Percentiles rank a stretch among this genome's conserved stretches.
phyloP scores from a whole-genome alignment of 2,888 invertebrate species.

The Lithosia quadra region DNA sequence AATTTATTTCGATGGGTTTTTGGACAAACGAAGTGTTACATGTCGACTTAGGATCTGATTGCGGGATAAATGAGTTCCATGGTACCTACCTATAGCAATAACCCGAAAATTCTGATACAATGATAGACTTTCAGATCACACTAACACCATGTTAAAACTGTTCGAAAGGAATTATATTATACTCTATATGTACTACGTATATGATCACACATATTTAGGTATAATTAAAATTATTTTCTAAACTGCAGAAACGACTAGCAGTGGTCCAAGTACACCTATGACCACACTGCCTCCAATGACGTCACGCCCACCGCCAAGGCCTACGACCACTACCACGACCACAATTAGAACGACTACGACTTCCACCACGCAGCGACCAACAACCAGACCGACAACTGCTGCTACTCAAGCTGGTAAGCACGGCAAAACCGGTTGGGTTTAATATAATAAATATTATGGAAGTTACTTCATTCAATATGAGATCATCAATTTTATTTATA shows the following conservation, averaged over 20 bases:
- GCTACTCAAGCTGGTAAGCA: constrained; percentile 47
- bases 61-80: not conserved
- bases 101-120: no score
- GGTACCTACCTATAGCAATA: no score
- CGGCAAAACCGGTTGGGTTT: no score
- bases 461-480: no score
- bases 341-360: constrained; percentile 56
- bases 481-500: no score
- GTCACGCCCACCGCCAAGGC: constrained; percentile 74
- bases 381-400: constrained; percentile 53
- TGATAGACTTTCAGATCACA: not conserved
- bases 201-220: not conserved
- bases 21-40: not conserved
- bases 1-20: not conserved
- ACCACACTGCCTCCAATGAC: constrained; percentile 78
- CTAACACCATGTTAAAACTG: not conserved
- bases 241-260: constrained; percentile 57
- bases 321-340: constrained; percentile 64
- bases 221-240: not conserved
- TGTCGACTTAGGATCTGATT: not conserved
- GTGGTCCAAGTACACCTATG: constrained; percentile 71
- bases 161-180: not conserved
- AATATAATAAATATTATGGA: no score
- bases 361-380: constrained; percentile 60
- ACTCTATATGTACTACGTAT: not conserved